Evolutionary conservation across 1,140 invertebrate species (phyloP).

Genomic region (Eupeodes corollae): DNA sequence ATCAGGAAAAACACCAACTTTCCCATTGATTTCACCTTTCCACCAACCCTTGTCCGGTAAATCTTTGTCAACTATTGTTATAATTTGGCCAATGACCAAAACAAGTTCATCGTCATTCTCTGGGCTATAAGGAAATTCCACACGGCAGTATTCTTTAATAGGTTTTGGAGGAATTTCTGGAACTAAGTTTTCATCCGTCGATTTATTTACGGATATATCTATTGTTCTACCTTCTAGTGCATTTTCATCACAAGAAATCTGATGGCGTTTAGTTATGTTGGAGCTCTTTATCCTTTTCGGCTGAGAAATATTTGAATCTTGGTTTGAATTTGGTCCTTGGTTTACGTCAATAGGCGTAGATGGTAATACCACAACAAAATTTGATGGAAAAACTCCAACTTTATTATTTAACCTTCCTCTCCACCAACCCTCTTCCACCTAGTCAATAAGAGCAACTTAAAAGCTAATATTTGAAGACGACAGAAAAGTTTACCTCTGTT

Average conservation of each 20-base stretch:
- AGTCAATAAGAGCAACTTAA: not conserved
- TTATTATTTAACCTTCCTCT: conserved; percentile 61
- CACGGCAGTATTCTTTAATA: conserved; percentile 64
- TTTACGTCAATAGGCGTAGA: conserved; percentile 33
- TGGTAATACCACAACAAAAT: conserved; percentile 72
- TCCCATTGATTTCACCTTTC: conserved; percentile 84
- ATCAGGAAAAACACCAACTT: conserved; percentile 88
- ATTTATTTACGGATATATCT: conserved; percentile 1
- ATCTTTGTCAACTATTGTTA: conserved; percentile 76
- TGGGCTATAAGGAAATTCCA: conserved; percentile 80
- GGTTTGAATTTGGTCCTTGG: conserved; percentile 24
- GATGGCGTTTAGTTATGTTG: conserved; percentile 7
- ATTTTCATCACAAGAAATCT: conserved; percentile 10
- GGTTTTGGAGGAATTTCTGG: conserved; percentile 51
- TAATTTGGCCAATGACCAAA: conserved; percentile 78
- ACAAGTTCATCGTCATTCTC: conserved; percentile 90
- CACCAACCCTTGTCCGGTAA: conserved; percentile 93
- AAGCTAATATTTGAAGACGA: not conserved
- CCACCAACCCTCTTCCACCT: conserved; percentile 78
- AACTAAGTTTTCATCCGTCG: conserved; percentile 12
- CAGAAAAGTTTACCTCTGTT: conserved; percentile 52
- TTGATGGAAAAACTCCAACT: conserved; percentile 83
- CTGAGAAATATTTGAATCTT: too few species aligned
- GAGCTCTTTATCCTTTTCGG: conserved; percentile 18
- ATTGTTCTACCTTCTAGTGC: not conserved